phyloP scores from a whole-genome alignment of 2,113 vertebrate genomes.

The Rallus limicola region DNA sequence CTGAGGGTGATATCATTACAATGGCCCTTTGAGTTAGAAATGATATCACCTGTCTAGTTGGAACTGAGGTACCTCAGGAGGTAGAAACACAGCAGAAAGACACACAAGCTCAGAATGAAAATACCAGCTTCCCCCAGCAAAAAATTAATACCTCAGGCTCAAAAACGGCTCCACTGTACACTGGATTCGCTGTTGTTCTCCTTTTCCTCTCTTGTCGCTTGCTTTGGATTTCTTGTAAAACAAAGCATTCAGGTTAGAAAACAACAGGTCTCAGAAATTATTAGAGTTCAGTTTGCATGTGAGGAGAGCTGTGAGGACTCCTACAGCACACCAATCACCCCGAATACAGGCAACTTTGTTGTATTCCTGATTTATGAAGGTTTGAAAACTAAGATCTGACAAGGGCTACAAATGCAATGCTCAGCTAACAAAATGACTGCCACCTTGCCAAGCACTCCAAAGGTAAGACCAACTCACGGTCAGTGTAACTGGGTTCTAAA shows the following conservation, averaged over 20 bases:
- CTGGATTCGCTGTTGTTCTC: conserved; percentile 97
- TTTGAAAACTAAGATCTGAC: conserved; percentile 4
- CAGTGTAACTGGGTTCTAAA: neutral
- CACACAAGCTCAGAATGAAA: neutral
- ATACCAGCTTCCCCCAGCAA: neutral
- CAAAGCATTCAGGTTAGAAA: conserved; percentile 64
- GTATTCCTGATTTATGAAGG: neutral
- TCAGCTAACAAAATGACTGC: neutral
- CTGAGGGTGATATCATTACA: neutral
- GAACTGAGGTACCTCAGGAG: neutral
- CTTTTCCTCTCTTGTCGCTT: conserved; percentile 96
- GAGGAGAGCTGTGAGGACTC: neutral
- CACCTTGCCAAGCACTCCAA: neutral
- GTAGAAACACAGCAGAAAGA: neutral
- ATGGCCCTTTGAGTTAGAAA: neutral
- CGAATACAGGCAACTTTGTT: neutral
- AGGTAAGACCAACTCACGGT: neutral
- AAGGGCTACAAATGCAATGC: neutral
- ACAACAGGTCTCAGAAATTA: neutral
- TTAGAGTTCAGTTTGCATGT: neutral
- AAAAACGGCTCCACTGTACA: conserved; percentile 96
- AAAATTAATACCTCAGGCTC: conserved; percentile 91
- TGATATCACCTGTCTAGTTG: neutral
- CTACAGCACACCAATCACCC: neutral
- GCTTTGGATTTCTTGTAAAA: conserved; percentile 94